phyloP scores from a whole-genome alignment of 2,797 vertebrate species.

The Phoeniculus purpureus region DNA sequence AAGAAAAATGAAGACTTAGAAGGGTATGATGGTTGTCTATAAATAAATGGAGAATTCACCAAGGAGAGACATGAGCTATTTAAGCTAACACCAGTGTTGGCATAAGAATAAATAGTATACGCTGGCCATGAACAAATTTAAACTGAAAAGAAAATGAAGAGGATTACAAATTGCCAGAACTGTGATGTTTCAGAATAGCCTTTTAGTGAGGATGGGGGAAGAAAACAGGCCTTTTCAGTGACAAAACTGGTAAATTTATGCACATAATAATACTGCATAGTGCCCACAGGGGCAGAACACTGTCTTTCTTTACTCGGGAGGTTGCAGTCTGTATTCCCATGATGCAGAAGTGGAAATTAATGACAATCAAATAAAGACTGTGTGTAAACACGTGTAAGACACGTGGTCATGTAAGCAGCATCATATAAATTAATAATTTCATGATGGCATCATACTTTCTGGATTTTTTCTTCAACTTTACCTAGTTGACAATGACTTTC shows the following conservation, averaged over 20 bases:
- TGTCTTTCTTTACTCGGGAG: not conserved
- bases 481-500: not conserved
- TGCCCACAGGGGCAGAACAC: not conserved
- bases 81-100: not conserved
- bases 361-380: not conserved
- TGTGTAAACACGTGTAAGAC: too few species aligned
- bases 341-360: not conserved
- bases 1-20: slow-evolving; percentile 27
- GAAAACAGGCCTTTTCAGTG: not conserved
- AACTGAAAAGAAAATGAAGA: not conserved
- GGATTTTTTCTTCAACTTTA: not conserved
- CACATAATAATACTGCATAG: not conserved
- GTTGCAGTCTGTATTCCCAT: not conserved
- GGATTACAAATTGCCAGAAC: not conserved
- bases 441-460: not conserved
- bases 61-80: not conserved
- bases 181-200: not conserved
- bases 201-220: not conserved
- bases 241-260: not conserved
- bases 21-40: not conserved
- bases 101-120: not conserved
- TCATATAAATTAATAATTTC: not conserved
- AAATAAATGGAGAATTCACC: slow-evolving; percentile 27
- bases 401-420: not conserved
- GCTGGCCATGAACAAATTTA: not conserved